phyloP scores from a whole-genome alignment of 1,140 invertebrate genomes.

The Bombus soroeensis region DNA sequence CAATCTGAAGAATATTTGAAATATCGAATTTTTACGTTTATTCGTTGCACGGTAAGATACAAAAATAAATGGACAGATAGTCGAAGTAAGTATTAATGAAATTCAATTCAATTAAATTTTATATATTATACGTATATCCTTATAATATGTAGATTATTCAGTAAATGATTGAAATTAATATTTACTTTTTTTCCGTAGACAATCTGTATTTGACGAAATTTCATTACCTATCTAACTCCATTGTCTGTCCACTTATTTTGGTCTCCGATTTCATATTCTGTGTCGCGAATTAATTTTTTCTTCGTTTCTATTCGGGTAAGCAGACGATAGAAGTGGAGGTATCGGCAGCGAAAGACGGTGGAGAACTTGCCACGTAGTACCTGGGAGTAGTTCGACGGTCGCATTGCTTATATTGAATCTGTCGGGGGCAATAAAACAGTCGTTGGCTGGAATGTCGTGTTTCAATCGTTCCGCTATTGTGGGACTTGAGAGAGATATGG shows the following conservation, averaged over 20 bases:
- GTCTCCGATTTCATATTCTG: no score
- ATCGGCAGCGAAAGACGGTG: slow-evolving; percentile 36
- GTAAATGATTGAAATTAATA: no score
- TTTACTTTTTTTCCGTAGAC: no score
- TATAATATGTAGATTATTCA: no score
- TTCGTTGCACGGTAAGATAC: no score
- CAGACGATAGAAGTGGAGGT: not conserved
- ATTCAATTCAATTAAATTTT: no score
- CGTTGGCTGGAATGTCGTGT: slow-evolving; percentile 64
- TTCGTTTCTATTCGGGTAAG: not conserved
- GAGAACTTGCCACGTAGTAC: slow-evolving; percentile 25
- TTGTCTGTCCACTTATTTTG: no score
- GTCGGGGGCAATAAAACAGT: slow-evolving; percentile 65
- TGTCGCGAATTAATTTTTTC: slow-evolving; percentile 13
- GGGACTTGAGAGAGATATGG: slow-evolving; percentile 49
- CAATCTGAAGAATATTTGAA: not conserved
- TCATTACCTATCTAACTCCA: no score
- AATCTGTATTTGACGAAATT: no score
- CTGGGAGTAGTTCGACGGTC: slow-evolving; percentile 46
- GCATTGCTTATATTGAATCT: slow-evolving; percentile 52
- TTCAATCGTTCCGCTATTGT: slow-evolving; percentile 70
- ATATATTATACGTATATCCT: no score
- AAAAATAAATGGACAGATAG: no score
- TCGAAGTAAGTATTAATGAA: no score
- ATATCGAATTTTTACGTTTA: not conserved